Evolutionary conservation across 2,797 vertebrate genomes (phyloP).

Genomic region (Gymnothorax reevesii): DNA sequence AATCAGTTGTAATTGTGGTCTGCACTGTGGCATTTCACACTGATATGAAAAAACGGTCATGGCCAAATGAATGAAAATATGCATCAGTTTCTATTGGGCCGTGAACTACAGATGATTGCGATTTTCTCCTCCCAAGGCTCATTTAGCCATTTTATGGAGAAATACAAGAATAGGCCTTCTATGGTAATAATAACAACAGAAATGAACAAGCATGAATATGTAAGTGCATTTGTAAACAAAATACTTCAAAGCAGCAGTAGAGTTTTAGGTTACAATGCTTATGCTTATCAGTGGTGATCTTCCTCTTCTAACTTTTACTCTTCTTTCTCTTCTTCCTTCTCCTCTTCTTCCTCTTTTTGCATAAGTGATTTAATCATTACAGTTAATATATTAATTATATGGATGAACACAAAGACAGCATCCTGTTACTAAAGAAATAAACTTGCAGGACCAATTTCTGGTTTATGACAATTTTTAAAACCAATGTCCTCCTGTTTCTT

Average conservation of each 20-base stretch:
- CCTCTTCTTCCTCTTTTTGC: too few species aligned
- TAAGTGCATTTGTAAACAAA: not conserved
- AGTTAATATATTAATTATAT: not conserved
- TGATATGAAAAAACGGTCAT: conserved; percentile 57
- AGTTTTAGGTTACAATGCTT: too few species aligned
- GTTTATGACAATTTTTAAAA: not conserved
- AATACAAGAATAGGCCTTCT: not conserved
- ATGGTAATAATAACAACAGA: not conserved
- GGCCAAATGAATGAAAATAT: conserved; percentile 37
- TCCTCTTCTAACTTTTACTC: too few species aligned
- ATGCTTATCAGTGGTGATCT: too few species aligned
- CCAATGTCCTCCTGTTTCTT: not conserved
- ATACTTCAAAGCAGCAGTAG: not conserved
- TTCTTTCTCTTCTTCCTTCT: too few species aligned
- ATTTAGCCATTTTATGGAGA: not conserved
- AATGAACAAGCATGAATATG: not conserved
- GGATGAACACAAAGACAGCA: not conserved
- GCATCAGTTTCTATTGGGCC: conserved; percentile 5
- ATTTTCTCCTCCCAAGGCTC: not conserved
- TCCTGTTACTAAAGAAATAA: not conserved
- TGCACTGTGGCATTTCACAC: conserved; percentile 55
- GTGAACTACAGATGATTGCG: not conserved
- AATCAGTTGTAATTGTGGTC: conserved; percentile 69
- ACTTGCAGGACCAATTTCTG: not conserved
- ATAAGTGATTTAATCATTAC: not conserved